These are phyloP conservation scores for Pollimyrus isidori DNA, from an alignment of 2,113 vertebrate genomes.

Conservation along the genomic window DNA sequence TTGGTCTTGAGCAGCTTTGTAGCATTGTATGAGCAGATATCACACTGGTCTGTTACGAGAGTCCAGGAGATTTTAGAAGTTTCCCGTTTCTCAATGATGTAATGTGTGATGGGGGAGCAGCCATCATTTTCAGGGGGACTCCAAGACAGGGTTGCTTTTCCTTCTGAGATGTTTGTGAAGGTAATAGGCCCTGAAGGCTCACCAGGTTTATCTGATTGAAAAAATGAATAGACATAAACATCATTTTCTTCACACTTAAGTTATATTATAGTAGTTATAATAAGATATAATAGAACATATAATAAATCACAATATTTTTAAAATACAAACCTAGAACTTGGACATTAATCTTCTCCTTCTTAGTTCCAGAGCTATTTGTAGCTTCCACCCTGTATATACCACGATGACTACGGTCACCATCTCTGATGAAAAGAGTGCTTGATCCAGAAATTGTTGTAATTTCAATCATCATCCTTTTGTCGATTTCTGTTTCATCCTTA, in stretches of 20 bases:
- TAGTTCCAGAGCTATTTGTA: slow-evolving; percentile 80
- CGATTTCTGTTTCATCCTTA: slow-evolving; percentile 78
- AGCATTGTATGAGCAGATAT: slow-evolving; percentile 70
- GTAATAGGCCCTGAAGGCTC: slow-evolving; percentile 84
- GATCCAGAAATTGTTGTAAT: slow-evolving; percentile 75
- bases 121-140: slow-evolving; percentile 86
- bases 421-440: slow-evolving; percentile 85
- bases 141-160: slow-evolving; percentile 86
- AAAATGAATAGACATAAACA: slow-evolving; percentile 27
- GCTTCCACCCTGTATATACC: slow-evolving; percentile 89
- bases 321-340: slow-evolving; percentile 81
- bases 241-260: neutral
- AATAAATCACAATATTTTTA: neutral
- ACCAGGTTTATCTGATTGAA: slow-evolving; percentile 76
- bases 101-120: slow-evolving; percentile 83
- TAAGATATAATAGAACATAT: neutral
- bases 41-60: slow-evolving; percentile 80
- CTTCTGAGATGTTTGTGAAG: slow-evolving; percentile 83
- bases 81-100: slow-evolving; percentile 88
- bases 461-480: slow-evolving; percentile 76
- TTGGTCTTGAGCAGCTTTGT: slow-evolving; percentile 89
- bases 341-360: slow-evolving; percentile 77
- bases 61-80: slow-evolving; percentile 94
- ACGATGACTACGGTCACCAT: slow-evolving; percentile 79
- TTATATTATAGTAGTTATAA: neutral